Evolutionary conservation across 1,140 invertebrate species (phyloP), one percentile per base, ranked within the genome.

Genomic region (Drosophila bipectinata): DNA sequence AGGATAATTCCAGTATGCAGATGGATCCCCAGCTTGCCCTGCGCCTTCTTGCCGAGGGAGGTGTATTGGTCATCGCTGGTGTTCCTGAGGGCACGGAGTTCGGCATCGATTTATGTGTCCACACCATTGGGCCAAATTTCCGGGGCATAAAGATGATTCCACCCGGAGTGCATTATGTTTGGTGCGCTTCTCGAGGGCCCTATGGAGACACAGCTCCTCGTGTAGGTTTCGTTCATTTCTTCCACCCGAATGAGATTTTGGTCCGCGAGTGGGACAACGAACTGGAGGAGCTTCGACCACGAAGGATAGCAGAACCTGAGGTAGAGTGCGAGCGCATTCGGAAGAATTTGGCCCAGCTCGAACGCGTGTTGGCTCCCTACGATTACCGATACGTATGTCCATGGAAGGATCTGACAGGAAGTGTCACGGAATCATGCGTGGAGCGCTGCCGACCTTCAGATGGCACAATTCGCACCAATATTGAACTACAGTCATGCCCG

Each of bases 91-190:
- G 96, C 47, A 98, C 97, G 6, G 97, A 98, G 92, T 97, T 99
- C 93, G 98, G 98, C n/a, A 98, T 99, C 76, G 98, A 99, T 92
- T 95, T 98, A 91, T 97, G 98, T 92, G 96, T 96, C 8, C 99
- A 98, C 96, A 96, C 95, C 71, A 97, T 96, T n/a, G 98, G 96
- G 4, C 95, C 96, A 66, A 97, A 97, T 91, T 99, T 99, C 92
- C 95, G 96, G 68, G 99, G 98, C 12, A 94, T 99, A 37, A 99
- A 99, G 94, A 99, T 99, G 98, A 99, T 99, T 72, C 98, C 98
- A 1, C 97, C 98, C 12, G 99, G 99, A 15, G 92, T 99, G 58
- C 99, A 99, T 93, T 99, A 97, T 91, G 93, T 99, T 7, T 99
- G 97, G 91, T 98, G 97, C 64, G 92, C 93, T 55, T 92, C 93